Conservation (phyloP, 2,888 invertebrate species). For the Creontiades dilutus region DNA sequence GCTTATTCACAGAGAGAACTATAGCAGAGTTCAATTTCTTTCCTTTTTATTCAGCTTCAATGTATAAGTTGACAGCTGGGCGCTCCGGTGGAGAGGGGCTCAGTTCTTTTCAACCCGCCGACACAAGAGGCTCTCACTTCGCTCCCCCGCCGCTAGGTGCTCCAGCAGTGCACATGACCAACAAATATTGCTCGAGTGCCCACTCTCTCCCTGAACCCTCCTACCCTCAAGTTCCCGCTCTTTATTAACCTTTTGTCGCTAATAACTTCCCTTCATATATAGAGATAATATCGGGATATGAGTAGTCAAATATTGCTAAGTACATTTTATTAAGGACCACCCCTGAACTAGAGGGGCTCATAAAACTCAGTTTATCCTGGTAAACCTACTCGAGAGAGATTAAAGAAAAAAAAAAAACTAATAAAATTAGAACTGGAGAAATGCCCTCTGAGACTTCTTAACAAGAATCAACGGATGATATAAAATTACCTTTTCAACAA, state of each 20-base stretch:
- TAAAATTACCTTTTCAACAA: too few species aligned
- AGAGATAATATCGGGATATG: conserved; percentile 56
- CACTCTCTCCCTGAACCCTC: neutral
- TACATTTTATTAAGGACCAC: conserved; percentile 47
- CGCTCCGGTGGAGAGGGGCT: conserved; percentile 3
- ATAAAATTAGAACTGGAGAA: too few species aligned
- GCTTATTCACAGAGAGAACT: neutral
- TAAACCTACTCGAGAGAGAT: conserved; percentile 26
- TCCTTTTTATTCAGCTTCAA: conserved; percentile 9
- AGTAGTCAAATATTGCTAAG: conserved; percentile 39
- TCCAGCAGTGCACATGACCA: conserved; percentile 57
- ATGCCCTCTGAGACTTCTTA: too few species aligned
- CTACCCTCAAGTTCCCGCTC: conserved; percentile 21
- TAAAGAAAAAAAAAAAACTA: neutral
- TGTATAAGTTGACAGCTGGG: conserved; percentile 57
- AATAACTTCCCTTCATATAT: conserved; percentile 49
- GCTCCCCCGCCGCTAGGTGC: conserved; percentile 49
- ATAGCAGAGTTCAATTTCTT: neutral
- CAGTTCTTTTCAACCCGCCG: conserved; percentile 47
- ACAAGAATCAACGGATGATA: too few species aligned
- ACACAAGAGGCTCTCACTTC: conserved; percentile 48
- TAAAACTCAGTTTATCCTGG: conserved; percentile 44
- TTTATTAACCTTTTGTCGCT: conserved; percentile 65
- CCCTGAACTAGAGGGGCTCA: conserved; percentile 12
- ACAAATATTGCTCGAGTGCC: conserved; percentile 63